A percentile compares a stretch with the other conserved stretches of the same genome.
Evolutionary conservation across 1,140 invertebrate species (phyloP).

Genomic region (Ostrea edulis): DNA sequence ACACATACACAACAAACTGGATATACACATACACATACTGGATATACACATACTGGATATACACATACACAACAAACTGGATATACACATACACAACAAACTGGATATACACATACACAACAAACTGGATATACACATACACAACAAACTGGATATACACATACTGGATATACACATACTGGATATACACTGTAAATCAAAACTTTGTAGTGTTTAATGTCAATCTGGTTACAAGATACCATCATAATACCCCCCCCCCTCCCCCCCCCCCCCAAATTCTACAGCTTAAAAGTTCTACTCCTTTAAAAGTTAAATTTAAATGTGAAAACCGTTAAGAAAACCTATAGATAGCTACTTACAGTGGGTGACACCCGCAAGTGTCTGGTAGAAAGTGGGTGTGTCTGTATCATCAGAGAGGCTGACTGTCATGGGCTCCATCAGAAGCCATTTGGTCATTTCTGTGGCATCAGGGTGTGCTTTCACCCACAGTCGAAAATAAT

Average conservation of each 20-base stretch:
- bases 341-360: slow-evolving; percentile 81
- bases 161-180: no score
- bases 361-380: slow-evolving; percentile 93
- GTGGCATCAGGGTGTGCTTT: slow-evolving; percentile 86
- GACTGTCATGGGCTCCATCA: slow-evolving; percentile 84
- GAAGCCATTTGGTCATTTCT: slow-evolving; percentile 89
- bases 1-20: no score
- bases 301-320: no score
- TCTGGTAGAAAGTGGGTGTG: slow-evolving; percentile 94
- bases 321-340: no score
- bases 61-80: neutral
- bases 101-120: neutral
- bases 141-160: neutral
- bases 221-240: no score
- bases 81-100: neutral
- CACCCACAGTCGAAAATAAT: slow-evolving; percentile 75
- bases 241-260: no score
- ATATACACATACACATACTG: neutral
- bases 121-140: neutral
- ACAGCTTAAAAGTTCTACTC: no score
- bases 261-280: no score
- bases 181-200: no score
- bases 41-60: neutral
- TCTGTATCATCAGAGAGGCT: slow-evolving; percentile 89
- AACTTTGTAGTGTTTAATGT: no score